Percentiles rank a stretch among this genome's conserved stretches.
Conservation (phyloP, 2,113 vertebrate genomes). For the Pithys albifrons region DNA sequence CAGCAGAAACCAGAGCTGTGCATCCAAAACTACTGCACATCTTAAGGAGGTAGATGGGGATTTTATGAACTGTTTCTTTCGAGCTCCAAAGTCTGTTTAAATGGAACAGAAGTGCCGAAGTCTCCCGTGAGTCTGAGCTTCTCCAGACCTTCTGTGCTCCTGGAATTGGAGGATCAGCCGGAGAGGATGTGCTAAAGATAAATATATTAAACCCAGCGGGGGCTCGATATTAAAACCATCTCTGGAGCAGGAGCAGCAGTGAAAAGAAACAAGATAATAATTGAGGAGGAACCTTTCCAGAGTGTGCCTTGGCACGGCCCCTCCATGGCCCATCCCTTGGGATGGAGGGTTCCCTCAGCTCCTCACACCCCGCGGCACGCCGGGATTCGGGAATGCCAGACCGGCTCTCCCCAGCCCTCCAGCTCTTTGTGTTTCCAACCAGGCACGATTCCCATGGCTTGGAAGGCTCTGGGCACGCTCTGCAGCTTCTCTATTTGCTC, state of each 20-base stretch:
- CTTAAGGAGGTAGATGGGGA: neutral
- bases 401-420: constrained; percentile 12
- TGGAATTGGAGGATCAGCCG: neutral
- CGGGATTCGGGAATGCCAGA: constrained; percentile 7
- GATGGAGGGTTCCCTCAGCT: constrained; percentile 46
- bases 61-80: constrained; percentile 33
- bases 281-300: constrained; percentile 25
- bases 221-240: neutral
- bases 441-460: constrained; percentile 47
- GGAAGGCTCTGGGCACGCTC: constrained; percentile 51
- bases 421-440: constrained; percentile 25
- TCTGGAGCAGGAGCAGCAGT: constrained; percentile 16
- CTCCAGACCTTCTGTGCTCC: neutral
- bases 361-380: neutral
- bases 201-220: constrained; percentile 18
- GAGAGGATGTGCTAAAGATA: constrained; percentile 40
- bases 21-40: neutral
- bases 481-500: constrained; percentile 58
- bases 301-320: constrained; percentile 9
- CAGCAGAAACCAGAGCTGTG: neutral
- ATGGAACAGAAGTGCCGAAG: neutral
- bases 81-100: neutral
- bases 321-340: neutral
- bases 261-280: constrained; percentile 55
- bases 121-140: neutral